Evolutionary conservation across 2,888 invertebrate species (phyloP), one percentile per base, ranked within the genome.

Genomic region (Xanthorhoe designata): DNA sequence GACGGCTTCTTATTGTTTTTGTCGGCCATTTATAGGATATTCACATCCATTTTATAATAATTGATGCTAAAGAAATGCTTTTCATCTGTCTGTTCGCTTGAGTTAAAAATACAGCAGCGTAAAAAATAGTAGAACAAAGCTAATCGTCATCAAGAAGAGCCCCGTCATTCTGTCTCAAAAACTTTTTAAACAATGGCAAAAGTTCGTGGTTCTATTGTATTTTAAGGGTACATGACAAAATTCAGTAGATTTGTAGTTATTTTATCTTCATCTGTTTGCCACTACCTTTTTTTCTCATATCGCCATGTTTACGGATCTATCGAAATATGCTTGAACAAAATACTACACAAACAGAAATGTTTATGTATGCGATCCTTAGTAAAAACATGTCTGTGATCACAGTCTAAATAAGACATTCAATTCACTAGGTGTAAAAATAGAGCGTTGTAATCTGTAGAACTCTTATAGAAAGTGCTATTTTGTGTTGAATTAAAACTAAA

Each of bases 1-100:
- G 88, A 88, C 89, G 89, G 85, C 87, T 85, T 84, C 87, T 89
- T 88, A 86, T 91, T 89, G 87, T 89, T 91, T 90, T 89, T 89
- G 86, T 85, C 79, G 75, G 76, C 75, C 77, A 80, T 77, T 82
- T 80, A 80, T 72, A 77, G 77, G 74, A 73, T 73, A 72, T 65
- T 72, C 74, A 75, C 73, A 76, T 71, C 49, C 67, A 67, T 64
- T 69, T 69, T 72, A 71, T 70, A 55, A 57, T 64, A 54, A 63
- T 59, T 60, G 47, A 60, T 55, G 62, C 5, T 62, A 55, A 65
- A 45, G 38, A 50, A 57, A 24, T 32, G 29, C 49, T 61, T 51
- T 56, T 52, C 51, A 47, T 61, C 24, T 53, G 51, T 53, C 47
- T 66, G 65, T 38, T 49, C 60, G 32, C 35, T 59, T 42, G 29